Conservation (phyloP, 2,888 invertebrate genomes). For the Drosophila macrospina region DNA sequence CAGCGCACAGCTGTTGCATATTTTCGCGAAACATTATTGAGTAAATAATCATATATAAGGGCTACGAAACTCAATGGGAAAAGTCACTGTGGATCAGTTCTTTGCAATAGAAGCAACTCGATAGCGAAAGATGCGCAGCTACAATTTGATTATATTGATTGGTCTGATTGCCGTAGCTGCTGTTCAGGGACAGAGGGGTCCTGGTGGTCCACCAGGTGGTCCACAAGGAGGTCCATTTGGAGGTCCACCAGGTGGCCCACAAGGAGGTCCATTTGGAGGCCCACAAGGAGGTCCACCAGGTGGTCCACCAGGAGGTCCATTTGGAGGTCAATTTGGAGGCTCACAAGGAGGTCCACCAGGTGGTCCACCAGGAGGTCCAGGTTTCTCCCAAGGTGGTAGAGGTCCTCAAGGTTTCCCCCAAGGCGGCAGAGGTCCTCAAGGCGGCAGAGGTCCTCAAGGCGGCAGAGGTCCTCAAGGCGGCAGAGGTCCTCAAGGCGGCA, state of each 20-base stretch:
- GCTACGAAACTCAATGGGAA: neutral
- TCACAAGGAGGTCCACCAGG: neutral
- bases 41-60: conserved; percentile 24
- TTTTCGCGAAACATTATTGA: neutral
- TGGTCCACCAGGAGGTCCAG: neutral
- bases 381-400: too few species aligned
- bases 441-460: neutral
- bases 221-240: neutral
- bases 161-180: conserved; percentile 12
- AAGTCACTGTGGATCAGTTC: conserved; percentile 7
- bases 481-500: too few species aligned
- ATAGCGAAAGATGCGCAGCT: conserved; percentile 25
- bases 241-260: neutral
- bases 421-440: neutral
- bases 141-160: conserved; percentile 16
- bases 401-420: neutral
- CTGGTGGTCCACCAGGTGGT: neutral
- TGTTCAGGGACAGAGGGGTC: conserved; percentile 11
- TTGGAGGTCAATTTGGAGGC: neutral
- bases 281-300: neutral
- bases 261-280: neutral
- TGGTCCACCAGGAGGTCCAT: neutral
- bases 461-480: too few species aligned
- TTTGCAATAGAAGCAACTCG: neutral
- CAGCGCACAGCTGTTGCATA: conserved; percentile 30